Evolutionary conservation across 2,797 vertebrate species (phyloP).

Genomic region (Crax fasciolata): DNA sequence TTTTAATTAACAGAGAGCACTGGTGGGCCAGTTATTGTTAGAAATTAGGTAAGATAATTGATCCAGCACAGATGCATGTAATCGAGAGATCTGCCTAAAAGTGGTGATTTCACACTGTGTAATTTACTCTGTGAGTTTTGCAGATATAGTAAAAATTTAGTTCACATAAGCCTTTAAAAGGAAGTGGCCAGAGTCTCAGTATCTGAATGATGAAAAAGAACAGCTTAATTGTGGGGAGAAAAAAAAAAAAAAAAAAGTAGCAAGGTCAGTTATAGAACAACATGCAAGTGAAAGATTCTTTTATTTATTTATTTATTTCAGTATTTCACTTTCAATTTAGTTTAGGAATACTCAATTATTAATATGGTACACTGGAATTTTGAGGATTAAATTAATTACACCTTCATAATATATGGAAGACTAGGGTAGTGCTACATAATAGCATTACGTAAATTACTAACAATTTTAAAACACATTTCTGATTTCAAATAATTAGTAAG

Average conservation of each 20-base stretch:
- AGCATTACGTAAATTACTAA: not conserved
- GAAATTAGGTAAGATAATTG: slow-evolving; percentile 82
- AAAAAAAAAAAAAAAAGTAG: not conserved
- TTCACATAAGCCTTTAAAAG: not conserved
- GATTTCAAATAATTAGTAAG: not conserved
- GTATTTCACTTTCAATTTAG: not conserved
- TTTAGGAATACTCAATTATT: not conserved
- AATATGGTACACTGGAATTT: not conserved
- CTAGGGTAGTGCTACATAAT: fast-evolving
- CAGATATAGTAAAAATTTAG: slow-evolving; percentile 31
- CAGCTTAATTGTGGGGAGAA: not conserved
- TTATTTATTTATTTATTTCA: not conserved
- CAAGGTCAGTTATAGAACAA: not conserved
- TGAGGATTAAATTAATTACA: not conserved
- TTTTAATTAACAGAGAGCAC: slow-evolving; percentile 76
- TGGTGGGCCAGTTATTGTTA: slow-evolving; percentile 77
- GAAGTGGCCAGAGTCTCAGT: not conserved
- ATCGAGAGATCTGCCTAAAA: slow-evolving; percentile 78
- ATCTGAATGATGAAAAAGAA: not conserved
- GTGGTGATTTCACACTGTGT: slow-evolving; percentile 75
- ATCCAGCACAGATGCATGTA: slow-evolving; percentile 84
- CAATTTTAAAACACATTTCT: not conserved
- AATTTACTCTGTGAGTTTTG: slow-evolving; percentile 83
- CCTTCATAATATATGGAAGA: not conserved
- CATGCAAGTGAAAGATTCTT: not conserved